Evolutionary conservation across 2,797 vertebrate genomes (phyloP).

Genomic region (Trichosurus vulpecula): DNA sequence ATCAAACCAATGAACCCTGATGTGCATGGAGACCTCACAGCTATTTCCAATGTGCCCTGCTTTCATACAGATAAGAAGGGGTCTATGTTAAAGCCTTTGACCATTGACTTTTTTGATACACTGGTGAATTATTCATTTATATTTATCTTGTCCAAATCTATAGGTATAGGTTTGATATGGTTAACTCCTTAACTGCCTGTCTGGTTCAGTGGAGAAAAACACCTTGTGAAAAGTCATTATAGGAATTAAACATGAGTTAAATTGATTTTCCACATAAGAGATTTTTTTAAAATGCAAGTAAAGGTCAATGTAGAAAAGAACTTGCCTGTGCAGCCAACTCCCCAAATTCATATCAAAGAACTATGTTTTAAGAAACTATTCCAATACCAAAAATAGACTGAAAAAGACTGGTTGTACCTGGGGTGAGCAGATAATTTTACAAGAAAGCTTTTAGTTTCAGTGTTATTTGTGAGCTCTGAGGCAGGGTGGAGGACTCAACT

Average conservation of each 20-base stretch:
- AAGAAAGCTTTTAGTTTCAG: not conserved
- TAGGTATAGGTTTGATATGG: not conserved
- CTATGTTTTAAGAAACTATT: not conserved
- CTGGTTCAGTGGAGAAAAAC: not conserved
- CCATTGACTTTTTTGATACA: not conserved
- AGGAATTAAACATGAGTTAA: not conserved
- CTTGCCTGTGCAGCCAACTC: not conserved
- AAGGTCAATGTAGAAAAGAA: not conserved
- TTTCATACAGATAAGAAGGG: not conserved
- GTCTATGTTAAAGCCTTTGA: conserved; percentile 43
- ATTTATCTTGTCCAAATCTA: not conserved
- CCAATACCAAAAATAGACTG: not conserved
- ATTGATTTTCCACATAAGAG: not conserved
- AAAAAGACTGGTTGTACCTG: not conserved
- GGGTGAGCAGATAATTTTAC: not conserved
- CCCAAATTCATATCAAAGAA: not conserved
- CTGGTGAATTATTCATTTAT: conserved; percentile 37
- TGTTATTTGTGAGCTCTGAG: not conserved
- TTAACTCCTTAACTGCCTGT: not conserved
- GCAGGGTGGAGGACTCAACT: not conserved
- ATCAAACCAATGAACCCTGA: conserved; percentile 48
- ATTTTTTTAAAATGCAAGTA: not conserved
- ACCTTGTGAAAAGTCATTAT: conserved; percentile 4
- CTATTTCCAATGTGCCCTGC: not conserved
- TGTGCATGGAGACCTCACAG: conserved; percentile 23